A percentile compares a stretch with the other conserved stretches of the same genome.
These are phyloP conservation scores for Heliconius eleuchia DNA, from an alignment of 1,140 invertebrate species.

Conservation along the genomic window DNA sequence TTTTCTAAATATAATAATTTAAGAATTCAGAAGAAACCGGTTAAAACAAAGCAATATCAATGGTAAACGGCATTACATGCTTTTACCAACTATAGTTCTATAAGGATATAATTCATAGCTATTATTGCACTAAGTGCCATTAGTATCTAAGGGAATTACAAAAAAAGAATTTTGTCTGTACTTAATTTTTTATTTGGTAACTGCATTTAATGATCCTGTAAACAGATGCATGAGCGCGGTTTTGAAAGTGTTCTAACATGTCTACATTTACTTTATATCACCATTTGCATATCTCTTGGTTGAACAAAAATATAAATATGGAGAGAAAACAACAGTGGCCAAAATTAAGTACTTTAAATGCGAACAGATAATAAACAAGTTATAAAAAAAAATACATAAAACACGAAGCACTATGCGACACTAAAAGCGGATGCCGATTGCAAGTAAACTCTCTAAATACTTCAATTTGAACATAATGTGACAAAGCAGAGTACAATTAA, in stretches of 20 bases:
- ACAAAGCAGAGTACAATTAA: conserved; percentile 4
- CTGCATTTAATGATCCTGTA: conserved; percentile 59
- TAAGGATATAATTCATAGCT: neutral
- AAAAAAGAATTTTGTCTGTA: conserved; percentile 45
- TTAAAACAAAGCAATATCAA: neutral
- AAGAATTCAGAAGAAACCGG: neutral
- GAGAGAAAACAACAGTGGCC: neutral
- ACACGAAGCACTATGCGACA: conserved; percentile 58
- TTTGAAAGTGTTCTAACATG: neutral
- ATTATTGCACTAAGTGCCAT: neutral
- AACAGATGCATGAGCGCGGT: conserved; percentile 32
- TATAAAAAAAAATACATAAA: conserved; percentile 46
- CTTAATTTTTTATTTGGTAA: conserved; percentile 76
- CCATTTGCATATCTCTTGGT: neutral
- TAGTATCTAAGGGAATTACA: conserved; percentile 7
- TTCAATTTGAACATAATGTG: conserved; percentile 9
- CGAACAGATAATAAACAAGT: conserved; percentile 46
- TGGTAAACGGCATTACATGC: conserved; percentile 7
- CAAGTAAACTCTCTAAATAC: conserved; percentile 39
- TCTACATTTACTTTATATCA: neutral
- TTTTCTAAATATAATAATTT: neutral
- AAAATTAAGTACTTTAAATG: conserved; percentile 61
- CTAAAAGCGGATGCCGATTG: conserved; percentile 60
- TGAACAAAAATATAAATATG: conserved; percentile 8
- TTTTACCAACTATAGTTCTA: neutral